These are phyloP conservation scores for Calliopsis andreniformis DNA, from an alignment of 1,140 invertebrate species.

Conservation along the genomic window DNA sequence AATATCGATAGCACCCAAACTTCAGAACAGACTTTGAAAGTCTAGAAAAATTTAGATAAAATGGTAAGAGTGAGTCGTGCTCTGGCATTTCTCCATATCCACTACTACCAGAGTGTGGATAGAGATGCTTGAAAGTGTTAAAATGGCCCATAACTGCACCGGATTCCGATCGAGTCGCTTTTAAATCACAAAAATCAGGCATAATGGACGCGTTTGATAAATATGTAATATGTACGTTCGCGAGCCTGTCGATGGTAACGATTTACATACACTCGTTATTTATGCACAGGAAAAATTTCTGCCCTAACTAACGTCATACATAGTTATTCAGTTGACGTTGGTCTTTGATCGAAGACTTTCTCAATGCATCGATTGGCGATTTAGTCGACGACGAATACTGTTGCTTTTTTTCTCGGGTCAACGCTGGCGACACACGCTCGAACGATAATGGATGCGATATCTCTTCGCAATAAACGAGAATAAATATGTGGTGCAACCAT, in stretches of 20 bases:
- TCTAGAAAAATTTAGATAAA: too few species aligned
- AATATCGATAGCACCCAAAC: too few species aligned
- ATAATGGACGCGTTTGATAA: slow-evolving; percentile 11
- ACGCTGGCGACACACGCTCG: too few species aligned
- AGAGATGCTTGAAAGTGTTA: neutral
- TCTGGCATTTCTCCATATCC: too few species aligned
- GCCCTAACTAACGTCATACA: too few species aligned
- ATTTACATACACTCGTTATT: slow-evolving; percentile 17
- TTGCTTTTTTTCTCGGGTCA: neutral
- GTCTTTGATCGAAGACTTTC: too few species aligned
- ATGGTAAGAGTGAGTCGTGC: too few species aligned
- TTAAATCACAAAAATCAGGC: slow-evolving; percentile 2
- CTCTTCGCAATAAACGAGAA: neutral
- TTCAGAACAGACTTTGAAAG: too few species aligned
- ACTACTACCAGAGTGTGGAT: too few species aligned
- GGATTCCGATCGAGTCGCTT: slow-evolving; percentile 17
- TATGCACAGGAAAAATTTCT: neutral
- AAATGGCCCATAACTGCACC: slow-evolving; percentile 13
- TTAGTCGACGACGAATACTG: neutral
- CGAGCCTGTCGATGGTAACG: neutral
- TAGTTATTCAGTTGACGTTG: too few species aligned
- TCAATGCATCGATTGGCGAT: neutral
- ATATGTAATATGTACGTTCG: neutral
- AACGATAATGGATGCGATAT: neutral
- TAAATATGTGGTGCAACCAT: neutral